These are phyloP conservation scores for Meiosimyza platycephala DNA, from an alignment of 2,888 invertebrate genomes.

Conservation along the genomic window DNA sequence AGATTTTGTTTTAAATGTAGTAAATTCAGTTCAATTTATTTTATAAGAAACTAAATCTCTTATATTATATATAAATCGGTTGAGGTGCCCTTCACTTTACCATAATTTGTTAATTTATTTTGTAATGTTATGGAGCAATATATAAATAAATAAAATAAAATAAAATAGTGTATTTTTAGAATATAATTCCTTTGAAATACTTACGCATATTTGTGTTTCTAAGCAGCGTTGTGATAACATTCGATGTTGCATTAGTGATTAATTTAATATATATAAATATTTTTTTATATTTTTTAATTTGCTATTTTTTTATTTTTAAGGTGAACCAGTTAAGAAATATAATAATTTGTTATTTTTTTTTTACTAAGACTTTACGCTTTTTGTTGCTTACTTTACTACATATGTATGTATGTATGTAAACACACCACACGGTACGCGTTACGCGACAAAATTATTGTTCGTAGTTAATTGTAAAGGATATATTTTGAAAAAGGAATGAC, in stretches of 20 bases:
- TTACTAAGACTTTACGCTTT: constrained; percentile 30
- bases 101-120: too few relatives aligned
- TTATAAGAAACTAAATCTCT: too few relatives aligned
- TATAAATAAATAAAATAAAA: too few relatives aligned
- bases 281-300: constrained; percentile 36
- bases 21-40: too few relatives aligned
- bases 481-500: too few relatives aligned
- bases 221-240: constrained; percentile 59
- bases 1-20: too few relatives aligned
- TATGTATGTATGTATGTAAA: too few relatives aligned
- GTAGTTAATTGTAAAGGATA: neutral
- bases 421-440: constrained; percentile 11
- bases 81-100: too few relatives aligned
- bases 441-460: constrained; percentile 4
- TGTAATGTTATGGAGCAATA: too few relatives aligned
- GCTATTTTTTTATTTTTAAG: constrained; percentile 18
- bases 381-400: constrained; percentile 14
- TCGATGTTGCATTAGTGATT: constrained; percentile 54
- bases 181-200: constrained; percentile 28
- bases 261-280: constrained; percentile 29
- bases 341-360: constrained; percentile 16
- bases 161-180: neutral
- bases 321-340: too few relatives aligned
- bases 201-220: constrained; percentile 51
- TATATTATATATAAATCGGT: too few relatives aligned